Evolutionary conservation across 2,888 invertebrate species (phyloP).

Genomic region (Dicyrtomina minuta): DNA sequence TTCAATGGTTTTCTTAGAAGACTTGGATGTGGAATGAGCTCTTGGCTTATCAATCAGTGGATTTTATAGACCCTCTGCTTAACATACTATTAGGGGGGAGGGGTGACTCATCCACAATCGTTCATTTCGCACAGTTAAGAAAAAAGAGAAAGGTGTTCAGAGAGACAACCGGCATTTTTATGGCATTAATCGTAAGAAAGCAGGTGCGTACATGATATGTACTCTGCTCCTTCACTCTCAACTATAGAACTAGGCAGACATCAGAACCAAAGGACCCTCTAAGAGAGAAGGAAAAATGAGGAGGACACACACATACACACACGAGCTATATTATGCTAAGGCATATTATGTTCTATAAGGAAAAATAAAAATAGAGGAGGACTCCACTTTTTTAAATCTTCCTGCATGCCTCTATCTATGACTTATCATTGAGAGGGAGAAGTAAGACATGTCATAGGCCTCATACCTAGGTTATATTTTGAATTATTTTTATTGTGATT

Average conservation of each 20-base stretch:
- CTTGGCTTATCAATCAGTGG: constrained; percentile 34
- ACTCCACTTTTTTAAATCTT: background rate
- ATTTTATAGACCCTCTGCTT: constrained; percentile 33
- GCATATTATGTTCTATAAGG: too few relatives aligned
- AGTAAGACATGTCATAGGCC: constrained; percentile 22
- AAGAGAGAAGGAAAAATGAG: background rate
- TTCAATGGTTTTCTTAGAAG: constrained; percentile 26
- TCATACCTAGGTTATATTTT: constrained; percentile 7
- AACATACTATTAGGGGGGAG: constrained; percentile 33
- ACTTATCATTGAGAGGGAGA: background rate
- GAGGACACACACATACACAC: background rate
- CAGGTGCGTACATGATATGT: constrained; percentile 5
- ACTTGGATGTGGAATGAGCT: constrained; percentile 33
- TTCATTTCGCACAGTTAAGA: constrained; percentile 22
- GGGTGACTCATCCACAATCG: constrained; percentile 30
- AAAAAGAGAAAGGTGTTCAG: constrained; percentile 37
- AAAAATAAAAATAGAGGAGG: too few relatives aligned
- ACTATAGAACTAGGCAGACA: too few relatives aligned
- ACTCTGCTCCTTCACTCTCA: too few relatives aligned
- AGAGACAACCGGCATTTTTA: constrained; percentile 37
- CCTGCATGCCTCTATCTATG: constrained; percentile 3
- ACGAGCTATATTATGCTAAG: background rate
- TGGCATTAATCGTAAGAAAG: constrained; percentile 34
- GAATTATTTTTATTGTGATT: background rate
- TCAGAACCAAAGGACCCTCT: background rate